Base-by-base conservation (phyloP, 2,888 invertebrate genomes). In the Tholera decimalis region DNA sequence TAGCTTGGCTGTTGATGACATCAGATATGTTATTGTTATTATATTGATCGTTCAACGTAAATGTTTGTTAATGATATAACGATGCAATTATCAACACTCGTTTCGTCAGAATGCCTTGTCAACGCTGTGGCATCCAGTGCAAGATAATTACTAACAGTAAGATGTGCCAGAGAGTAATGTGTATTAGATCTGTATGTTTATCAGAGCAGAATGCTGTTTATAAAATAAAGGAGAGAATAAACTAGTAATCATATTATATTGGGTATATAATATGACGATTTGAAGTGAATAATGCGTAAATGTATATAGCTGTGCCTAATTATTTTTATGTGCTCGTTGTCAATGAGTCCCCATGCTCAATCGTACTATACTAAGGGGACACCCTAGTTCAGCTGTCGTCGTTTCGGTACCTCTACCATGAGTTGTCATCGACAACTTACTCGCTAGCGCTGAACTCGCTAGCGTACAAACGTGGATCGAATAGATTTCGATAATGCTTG, bases 11-110 rank as follows among this genome's bases (percentile, higher is more conserved):
- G 60, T 59, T 69, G 75, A 85, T 86, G 87, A 83, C 85, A 86
- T 88, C 86, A 88, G 77, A 43, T 43, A 77, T 88, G 84, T 86
- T 86, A 86, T 87, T 88, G 85, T 88, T 87, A 84, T 87, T 83
- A 77, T 77, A 80, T 81, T 81, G 78, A 75, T 82, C 74, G 82
- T 80, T 84, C 80, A 85, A 87, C 73, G 86, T 75, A 67, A 63
- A 83, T 85, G 85, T 88, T 88, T 89, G 83, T 85, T 80, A 84
- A 83, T 83, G 77, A 84, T 83, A 81, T 85, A 85, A 83, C 78
- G 75, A 81, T 77, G 58, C 46, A 69, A 72, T 73, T 83, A 83
- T 86, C 78, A 87, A 86, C 83, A 85, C 49, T 76, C 76, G 63
- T 79, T 78, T 82, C 81, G 71, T 73, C 80, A 61, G 76, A 83